Evolutionary conservation across 2,797 vertebrate genomes (phyloP), one percentile per base, ranked within the genome.

Genomic region (Clarias platycephalus): DNA sequence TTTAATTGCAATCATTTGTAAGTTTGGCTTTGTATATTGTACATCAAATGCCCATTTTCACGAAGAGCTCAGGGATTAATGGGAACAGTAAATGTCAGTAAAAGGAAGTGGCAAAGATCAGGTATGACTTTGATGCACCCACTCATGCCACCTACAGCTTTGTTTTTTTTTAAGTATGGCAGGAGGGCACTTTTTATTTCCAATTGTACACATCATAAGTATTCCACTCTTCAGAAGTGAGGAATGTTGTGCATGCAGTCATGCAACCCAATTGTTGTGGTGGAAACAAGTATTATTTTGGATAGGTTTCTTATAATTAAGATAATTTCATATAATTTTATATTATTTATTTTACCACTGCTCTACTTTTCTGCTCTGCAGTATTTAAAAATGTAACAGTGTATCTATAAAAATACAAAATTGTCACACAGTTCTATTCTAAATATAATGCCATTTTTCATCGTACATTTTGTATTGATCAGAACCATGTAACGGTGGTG

Each of bases 121-220:
- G 91, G 78, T 49, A 20, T 63, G 84, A 84, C 91, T 93, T 93
- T 94, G 91, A 94, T 93, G 91, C 86, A 89, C 88, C 88, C 90
- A 90, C 86, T 86, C 89, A 83, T 85, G 84, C 49, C 77, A 87
- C 89, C 88, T 82, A 72, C 62, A 80, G 83, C 3, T 84, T 82
- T 89, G 78, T 80, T 80, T 86, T 85, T 44, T 80, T 68, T 85
- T 71, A 24, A 78, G n/a, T 80, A 67, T 86, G 63, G 63, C 53
- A 37, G 76, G 81, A 64, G 78, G 81, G 78, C 71, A 37, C 79
- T 31, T 75, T 86, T 40, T 81, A 60, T 78, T 78, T 40, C 81
- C 85, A 55, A 84, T 26, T 78, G 83, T 18, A 79, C 5, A 70
- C 31, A 55, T 75, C 24, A 67, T 49, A 58, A 58, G 22, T 44